Base-by-base conservation (phyloP, 2,113 vertebrate genomes). In the Nothoprocta perdicaria region DNA sequence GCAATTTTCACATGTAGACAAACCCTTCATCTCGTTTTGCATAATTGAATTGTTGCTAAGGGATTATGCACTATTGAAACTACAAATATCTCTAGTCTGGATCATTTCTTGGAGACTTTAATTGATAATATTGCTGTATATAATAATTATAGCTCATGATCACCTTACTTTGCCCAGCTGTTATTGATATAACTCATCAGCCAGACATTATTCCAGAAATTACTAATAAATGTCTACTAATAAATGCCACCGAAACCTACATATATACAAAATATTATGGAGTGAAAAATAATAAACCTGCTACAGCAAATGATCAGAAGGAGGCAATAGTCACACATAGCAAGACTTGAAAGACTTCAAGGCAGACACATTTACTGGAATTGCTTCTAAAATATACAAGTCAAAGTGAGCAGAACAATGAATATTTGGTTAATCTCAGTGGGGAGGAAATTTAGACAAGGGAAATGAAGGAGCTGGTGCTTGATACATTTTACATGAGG, bases 401-500 rank as follows among this genome's bases (percentile, higher is more conserved):
- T 98, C 96, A 96, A 97, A 97, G 95, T 62, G 45, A 52, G 76
- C 43, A 87, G 87, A 96, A 96, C 95, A 97, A 96, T 97, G 94
- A 79, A 46, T 67, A 50, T 78, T 95, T 73, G 94, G 93, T 81
- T 95, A 94, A 90, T 96, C 97, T 96, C 95, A 86, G 71, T 72
- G 46, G 93, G 95, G 88, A 90, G 93, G 80, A 69, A 72, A 91
- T 90, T 95, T 94, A 50, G 65, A 61, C n/a, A 79, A 23, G 84
- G 78, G 89, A 75, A 96, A 61, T 57, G 4, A 6, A 89, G 74
- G 95, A 75, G 91, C 46, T 79, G 88, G 60, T 48, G 12, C 88
- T 90, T 97, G 97, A 96, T 26, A 10, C 97, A 97, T 97, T 95
- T 95, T 94, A 97, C 95, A 96, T 96, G 97, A 94, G 91, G 97